Evolutionary conservation across 2,797 vertebrate species (phyloP), one percentile per base, ranked within the genome.

Genomic region (Fistularia tabacaria): DNA sequence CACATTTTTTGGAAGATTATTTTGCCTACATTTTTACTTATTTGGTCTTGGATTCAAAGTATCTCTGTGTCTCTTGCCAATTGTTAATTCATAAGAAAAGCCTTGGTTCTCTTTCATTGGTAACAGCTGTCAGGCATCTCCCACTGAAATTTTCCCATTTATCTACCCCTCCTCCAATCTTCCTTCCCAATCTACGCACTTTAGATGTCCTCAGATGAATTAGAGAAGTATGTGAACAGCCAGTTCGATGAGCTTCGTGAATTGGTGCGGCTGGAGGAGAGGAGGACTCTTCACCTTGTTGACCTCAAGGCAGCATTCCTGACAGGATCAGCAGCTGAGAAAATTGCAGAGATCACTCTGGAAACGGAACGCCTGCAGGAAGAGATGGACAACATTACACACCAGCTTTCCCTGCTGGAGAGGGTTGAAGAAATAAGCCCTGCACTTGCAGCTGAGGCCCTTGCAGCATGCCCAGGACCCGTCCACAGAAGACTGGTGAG

Each of bases 331-430:
- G 91, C 92, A 1, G 85, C 91, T 0, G 91, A 86, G 72, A 90
- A 92, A 69, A 89, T 95, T 8, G 90, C 92, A 0, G 92, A 93
- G 75, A 93, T 94, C 66, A 77, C 59, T 0, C 74, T 89, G 5
- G 80, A 91, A 62, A 89, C 92, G 0, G 86, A 90, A 76, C 91
- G 90, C n/a, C 74, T 93, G 59, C 92, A 93, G 73, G 91, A 93
- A 49, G 93, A 94, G 73, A 94, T 94, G 92, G 88, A 83, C 69
- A 90, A 89, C 85, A 92, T 94, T 81, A 93, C 90, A 50, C 88
- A 88, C 60, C 91, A 94, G 76, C 85, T 84, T 38, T 89, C 85
- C 60, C 81, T 88, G 66, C 89, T 94, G 74, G 92, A 88, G 66
- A 84, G 91, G 54, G 84, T 89, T 1, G 88, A 89, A 70, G 76